Conservation (phyloP, 1,140 invertebrate genomes). For the Heliconius eleuchia region DNA sequence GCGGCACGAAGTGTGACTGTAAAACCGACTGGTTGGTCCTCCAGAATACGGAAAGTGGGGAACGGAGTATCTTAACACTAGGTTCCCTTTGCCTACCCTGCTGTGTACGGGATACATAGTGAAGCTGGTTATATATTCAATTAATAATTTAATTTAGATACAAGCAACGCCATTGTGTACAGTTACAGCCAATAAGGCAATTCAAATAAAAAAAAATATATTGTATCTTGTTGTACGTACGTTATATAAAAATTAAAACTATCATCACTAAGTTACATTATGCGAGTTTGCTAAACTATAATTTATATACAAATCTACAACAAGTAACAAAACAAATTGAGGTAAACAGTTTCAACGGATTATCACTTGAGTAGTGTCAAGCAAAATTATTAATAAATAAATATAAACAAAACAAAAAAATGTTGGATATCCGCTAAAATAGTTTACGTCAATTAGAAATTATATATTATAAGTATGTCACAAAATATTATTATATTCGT, state of each 20-base stretch:
- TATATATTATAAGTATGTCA: slow-evolving; percentile 19
- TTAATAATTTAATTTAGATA: neutral
- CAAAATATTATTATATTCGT: neutral
- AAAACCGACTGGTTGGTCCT: too few relatives aligned
- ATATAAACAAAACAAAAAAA: slow-evolving; percentile 11
- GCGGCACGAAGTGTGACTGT: too few relatives aligned
- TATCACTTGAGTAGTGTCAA: slow-evolving; percentile 11
- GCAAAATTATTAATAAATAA: slow-evolving; percentile 30
- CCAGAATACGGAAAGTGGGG: too few relatives aligned
- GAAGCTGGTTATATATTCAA: too few relatives aligned
- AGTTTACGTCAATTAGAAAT: slow-evolving; percentile 29
- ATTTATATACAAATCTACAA: slow-evolving; percentile 67
- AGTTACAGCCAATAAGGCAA: neutral
- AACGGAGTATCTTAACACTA: too few relatives aligned
- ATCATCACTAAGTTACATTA: slow-evolving; percentile 33
- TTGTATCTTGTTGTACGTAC: slow-evolving; percentile 22
- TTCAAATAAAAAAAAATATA: slow-evolving; percentile 1
- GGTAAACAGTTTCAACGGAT: slow-evolving; percentile 34
- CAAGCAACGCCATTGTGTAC: slow-evolving; percentile 5
- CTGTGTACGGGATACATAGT: too few relatives aligned
- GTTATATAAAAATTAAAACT: slow-evolving; percentile 28
- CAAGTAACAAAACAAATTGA: slow-evolving; percentile 54
- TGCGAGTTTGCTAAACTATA: slow-evolving; percentile 43
- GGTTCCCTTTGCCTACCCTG: too few relatives aligned
- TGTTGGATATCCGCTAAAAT: slow-evolving; percentile 19